phyloP scores from a whole-genome alignment of 1,140 invertebrate species.

The Pomacea maculata region DNA sequence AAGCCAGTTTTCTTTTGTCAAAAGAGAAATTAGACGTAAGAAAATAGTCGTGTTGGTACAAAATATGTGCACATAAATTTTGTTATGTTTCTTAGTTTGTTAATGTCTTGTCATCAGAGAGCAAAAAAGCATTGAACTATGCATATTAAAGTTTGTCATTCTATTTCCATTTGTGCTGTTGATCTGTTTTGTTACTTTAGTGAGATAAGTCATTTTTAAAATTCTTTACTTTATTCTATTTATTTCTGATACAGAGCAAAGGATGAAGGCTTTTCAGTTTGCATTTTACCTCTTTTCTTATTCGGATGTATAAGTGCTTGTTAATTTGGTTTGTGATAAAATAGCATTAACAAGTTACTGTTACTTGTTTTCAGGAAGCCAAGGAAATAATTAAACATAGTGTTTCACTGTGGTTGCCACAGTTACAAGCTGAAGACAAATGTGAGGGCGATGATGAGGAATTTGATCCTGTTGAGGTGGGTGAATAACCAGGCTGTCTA shows the following conservation, averaged over 20 bases:
- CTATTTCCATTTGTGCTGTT: neutral
- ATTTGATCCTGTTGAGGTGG: constrained; percentile 55
- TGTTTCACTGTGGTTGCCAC: constrained; percentile 62
- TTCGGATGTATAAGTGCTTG: no score
- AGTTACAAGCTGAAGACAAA: constrained; percentile 41
- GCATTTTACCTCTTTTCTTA: no score
- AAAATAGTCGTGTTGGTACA: no score
- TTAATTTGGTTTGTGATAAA: no score
- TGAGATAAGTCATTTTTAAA: no score
- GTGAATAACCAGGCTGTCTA: neutral
- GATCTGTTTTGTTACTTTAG: no score
- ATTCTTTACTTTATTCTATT: no score
- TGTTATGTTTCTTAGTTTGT: neutral
- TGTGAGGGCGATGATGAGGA: constrained; percentile 40
- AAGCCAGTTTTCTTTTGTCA: constrained; percentile 62
- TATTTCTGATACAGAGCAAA: no score
- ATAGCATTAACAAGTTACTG: no score
- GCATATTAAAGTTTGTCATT: neutral
- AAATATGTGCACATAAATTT: no score
- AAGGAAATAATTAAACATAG: constrained; percentile 57
- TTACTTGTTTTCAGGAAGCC: constrained; percentile 51
- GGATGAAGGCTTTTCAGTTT: no score
- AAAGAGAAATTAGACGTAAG: constrained; percentile 61
- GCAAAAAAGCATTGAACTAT: neutral
- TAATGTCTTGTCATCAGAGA: neutral